phyloP scores from a whole-genome alignment of 2,113 vertebrate genomes.

The Microcebus lehilahytsara region DNA sequence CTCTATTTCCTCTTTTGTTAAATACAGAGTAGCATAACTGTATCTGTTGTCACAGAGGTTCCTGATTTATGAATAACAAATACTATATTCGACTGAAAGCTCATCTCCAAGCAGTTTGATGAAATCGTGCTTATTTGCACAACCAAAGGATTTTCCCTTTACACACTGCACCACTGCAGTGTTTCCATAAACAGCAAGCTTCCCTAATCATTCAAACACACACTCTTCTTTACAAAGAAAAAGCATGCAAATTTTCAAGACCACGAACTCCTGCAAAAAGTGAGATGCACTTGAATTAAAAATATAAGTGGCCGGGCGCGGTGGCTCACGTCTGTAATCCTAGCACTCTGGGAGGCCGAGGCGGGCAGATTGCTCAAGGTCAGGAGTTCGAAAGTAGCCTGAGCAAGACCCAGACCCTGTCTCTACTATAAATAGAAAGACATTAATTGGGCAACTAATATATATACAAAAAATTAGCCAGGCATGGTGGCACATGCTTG shows the following conservation, averaged over 20 bases:
- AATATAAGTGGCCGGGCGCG: not conserved
- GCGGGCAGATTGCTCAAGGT: too few relatives aligned
- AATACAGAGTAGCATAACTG: not conserved
- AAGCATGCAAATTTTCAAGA: slow-evolving; percentile 1
- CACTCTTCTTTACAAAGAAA: not conserved
- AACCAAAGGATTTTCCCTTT: slow-evolving; percentile 26
- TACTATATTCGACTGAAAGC: not conserved
- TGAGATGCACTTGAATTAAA: not conserved
- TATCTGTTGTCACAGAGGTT: not conserved
- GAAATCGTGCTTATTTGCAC: not conserved
- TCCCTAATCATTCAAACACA: slow-evolving; percentile 23
- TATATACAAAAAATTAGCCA: too few relatives aligned
- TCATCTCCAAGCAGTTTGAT: not conserved
- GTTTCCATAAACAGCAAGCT: slow-evolving; percentile 20
- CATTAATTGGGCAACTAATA: too few relatives aligned
- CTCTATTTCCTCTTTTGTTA: not conserved
- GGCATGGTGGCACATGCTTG: too few relatives aligned
- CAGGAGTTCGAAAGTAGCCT: too few relatives aligned
- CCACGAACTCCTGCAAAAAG: not conserved
- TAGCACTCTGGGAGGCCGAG: too few relatives aligned
- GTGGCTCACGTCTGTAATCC: too few relatives aligned
- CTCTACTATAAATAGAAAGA: too few relatives aligned
- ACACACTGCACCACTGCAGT: not conserved
- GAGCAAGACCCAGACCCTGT: too few relatives aligned
- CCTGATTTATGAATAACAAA: slow-evolving; percentile 5